Base-by-base conservation (phyloP, 2,113 vertebrate species). In the Zosterops japonicus region DNA sequence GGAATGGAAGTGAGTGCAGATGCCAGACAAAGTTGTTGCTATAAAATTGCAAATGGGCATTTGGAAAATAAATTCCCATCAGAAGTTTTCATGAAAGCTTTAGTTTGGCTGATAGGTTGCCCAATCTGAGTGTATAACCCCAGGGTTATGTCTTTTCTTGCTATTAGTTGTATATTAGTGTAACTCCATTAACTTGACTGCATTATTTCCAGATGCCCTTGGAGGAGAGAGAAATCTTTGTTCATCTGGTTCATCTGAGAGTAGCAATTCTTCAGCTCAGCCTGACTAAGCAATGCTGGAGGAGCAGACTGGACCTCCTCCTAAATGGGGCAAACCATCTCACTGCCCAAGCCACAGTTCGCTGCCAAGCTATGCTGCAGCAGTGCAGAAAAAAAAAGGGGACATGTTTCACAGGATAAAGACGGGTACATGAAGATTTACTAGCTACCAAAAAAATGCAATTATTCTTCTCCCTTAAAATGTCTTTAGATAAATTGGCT, bases 41-140 rank as follows among this genome's bases (percentile, higher is more conserved):
- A 49, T 85, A 84, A 93, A 95, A 82, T 22, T 69, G 46, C 23
- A 82, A 89, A 72, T 18, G 41, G 77, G 87, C 33, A 72, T 65
- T 87, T 89, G 65, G 77, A 96, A 92, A 89, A 87, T 42, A 68
- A 82, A 87, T 89, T 80, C 81, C 41, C 55, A 64, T 55, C 80
- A 79, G 72, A 93, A 89, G 57, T 80, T 95, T 93, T 78, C 41
- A 44, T 74, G 69, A 71, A 76, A 41, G 36, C 56, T 94, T 92
- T 78, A 56, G 67, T 87, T 87, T 0, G 0, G 23, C 50, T 63
- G 44, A 49, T 59, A 85, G 70, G 70, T 61, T 74, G 46, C n/a
- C 78, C 82, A 74, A 13, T 61, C 35, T 63, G 56, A 50, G 67
- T 70, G 55, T 36, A 65, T 76, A 90, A 83, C 42, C 55, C 9